Base-by-base conservation (phyloP, 2,797 vertebrate species). In the Zenarchopterus dispar region DNA sequence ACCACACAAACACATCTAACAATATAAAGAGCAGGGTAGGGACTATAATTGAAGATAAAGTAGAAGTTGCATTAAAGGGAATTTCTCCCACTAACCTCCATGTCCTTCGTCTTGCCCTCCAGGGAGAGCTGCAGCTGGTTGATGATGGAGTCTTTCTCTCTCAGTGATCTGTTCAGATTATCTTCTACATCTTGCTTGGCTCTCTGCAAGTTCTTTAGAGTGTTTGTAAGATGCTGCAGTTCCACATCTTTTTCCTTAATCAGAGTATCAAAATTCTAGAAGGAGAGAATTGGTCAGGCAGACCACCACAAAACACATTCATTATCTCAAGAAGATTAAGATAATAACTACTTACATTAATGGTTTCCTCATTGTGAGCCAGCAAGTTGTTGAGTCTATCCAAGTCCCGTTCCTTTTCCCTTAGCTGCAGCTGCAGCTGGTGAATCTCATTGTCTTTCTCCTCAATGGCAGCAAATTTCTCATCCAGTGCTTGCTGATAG, bases 171-270 rank as follows among this genome's bases (percentile, higher is more conserved):
- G 81, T 94, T 92, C 17, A 93, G 92, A 83, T 93, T 93, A 70
- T 95, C 91, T 80, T 95, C 92, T 15, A 92, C 90, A 56, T 95
- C 94, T 73, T 95, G 93, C 50, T 94, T 94, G 45, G 90, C 88
- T 85, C 91, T 92, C 80, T 95, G 91, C 66, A 94, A 90, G 69
- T 86, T 91, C 75, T 95, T 96, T 28, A 93, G 81, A 0, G 94
- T 94, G 69, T 93, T 93, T 66, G 88, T 83, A 47, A 95, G 93
- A 72, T 95, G 94, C 80, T 95, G 91, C 73, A 96, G 86, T 82
- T 95, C 95, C 18, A 86, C 81, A 50, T 96, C 96, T 68, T 96
- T 95, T 86, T 95, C 96, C 78, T 89, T 95, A 73, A 96, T 87
- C 36, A 93, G 56, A 46, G 82, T 77, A 62, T 96, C 92, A 46